Conservation (phyloP, 2,113 vertebrate genomes). For the Phasianus colchicus region DNA sequence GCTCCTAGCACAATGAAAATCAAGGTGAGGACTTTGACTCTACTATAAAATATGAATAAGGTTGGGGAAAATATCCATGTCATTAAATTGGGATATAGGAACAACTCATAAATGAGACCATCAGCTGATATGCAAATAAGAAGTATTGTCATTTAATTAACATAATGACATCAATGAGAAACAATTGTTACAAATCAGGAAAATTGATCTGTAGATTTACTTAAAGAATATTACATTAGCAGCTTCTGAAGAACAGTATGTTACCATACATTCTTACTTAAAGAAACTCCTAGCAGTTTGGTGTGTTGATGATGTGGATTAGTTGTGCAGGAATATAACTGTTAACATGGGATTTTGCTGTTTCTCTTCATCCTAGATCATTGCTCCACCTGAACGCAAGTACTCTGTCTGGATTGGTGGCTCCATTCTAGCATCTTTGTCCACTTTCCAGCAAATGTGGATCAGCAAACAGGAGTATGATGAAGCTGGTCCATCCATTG, state of each 20-base stretch:
- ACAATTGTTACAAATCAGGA: not conserved
- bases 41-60: not conserved
- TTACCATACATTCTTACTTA: not conserved
- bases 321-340: not conserved
- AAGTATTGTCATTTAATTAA: not conserved
- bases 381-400: constrained; percentile 89
- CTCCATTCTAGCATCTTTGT: constrained; percentile 86
- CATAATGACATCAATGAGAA: not conserved
- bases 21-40: constrained; percentile 79
- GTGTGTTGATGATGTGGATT: not conserved
- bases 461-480: constrained; percentile 96
- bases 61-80: not conserved
- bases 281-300: not conserved
- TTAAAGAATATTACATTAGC: not conserved
- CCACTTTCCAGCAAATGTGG: constrained; percentile 97
- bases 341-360: constrained; percentile 1
- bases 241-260: not conserved
- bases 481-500: constrained; percentile 92
- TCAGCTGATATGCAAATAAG: not conserved
- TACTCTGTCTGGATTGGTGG: constrained; percentile 89
- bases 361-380: constrained; percentile 81
- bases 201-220: not conserved
- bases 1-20: constrained; percentile 97
- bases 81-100: not conserved
- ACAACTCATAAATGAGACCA: not conserved